Percentiles rank a stretch among this genome's conserved stretches.
Evolutionary conservation across 1,140 invertebrate species (phyloP).

Genomic region (Drosophila lini): DNA sequence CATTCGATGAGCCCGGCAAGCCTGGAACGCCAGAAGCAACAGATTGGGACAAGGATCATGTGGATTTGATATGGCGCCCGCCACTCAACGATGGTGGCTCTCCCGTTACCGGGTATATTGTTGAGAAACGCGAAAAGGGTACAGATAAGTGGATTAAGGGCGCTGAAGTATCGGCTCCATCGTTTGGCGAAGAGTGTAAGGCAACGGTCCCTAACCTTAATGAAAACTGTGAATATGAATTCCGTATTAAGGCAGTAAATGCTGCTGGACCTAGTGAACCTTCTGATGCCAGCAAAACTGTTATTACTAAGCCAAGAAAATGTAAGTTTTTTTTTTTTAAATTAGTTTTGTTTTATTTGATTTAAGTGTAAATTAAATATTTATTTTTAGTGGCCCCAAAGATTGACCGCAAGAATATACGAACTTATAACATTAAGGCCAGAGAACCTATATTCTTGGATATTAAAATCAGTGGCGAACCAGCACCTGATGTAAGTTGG

Average conservation of each 20-base stretch:
- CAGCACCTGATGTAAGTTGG: conserved; percentile 93
- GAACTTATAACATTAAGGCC: conserved; percentile 93
- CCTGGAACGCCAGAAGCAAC: conserved; percentile 94
- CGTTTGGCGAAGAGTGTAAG: conserved; percentile 88
- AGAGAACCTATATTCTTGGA: conserved; percentile 96
- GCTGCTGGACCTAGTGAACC: conserved; percentile 97
- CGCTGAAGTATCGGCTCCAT: conserved; percentile 87
- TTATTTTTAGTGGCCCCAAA: conserved; percentile 92
- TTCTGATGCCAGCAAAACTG: conserved; percentile 94
- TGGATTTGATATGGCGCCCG: conserved; percentile 96
- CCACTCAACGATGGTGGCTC: conserved; percentile 95
- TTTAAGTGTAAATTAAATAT: neutral
- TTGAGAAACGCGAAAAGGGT: conserved; percentile 97
- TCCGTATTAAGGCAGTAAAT: conserved; percentile 97
- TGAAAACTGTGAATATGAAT: conserved; percentile 98
- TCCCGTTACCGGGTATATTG: conserved; percentile 96
- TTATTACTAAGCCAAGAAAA: conserved; percentile 96
- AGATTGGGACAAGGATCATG: conserved; percentile 98
- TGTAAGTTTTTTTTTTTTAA: conserved; percentile 86
- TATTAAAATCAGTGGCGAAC: conserved; percentile 96
- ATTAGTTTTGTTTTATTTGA: neutral
- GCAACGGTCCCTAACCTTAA: conserved; percentile 95
- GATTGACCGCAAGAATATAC: conserved; percentile 96
- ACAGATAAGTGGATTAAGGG: conserved; percentile 94
- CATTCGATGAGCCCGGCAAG: conserved; percentile 96